Evolutionary conservation across 2,797 vertebrate species (phyloP).

Genomic region (Crocidura indochinensis): DNA sequence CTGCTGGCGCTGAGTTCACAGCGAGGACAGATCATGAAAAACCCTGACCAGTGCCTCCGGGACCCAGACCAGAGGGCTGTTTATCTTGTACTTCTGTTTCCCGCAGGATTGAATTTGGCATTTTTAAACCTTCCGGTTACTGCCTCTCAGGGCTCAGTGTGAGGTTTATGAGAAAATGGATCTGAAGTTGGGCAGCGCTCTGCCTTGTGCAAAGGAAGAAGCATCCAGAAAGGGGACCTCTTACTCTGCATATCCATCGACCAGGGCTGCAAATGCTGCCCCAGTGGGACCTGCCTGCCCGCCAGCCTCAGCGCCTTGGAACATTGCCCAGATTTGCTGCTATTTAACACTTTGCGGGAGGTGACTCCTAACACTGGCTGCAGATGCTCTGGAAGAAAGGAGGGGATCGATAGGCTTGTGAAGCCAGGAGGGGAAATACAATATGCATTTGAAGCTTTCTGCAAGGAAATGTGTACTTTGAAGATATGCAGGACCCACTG

Average conservation of each 20-base stretch:
- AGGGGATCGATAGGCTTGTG: background rate
- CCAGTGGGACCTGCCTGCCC: background rate
- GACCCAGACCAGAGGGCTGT: background rate
- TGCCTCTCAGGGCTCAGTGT: background rate
- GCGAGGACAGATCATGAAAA: background rate
- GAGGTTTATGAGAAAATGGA: slow-evolving; percentile 21
- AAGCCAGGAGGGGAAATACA: background rate
- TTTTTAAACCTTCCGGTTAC: slow-evolving; percentile 24
- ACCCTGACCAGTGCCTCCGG: accelerated
- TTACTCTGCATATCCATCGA: background rate
- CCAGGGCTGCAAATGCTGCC: background rate
- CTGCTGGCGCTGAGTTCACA: background rate
- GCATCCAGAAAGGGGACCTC: slow-evolving; percentile 34
- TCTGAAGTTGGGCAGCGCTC: background rate
- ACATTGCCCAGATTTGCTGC: background rate
- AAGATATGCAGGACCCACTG: background rate
- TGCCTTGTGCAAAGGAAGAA: background rate
- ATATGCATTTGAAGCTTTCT: too few relatives aligned
- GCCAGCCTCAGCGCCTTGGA: background rate
- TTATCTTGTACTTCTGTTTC: background rate
- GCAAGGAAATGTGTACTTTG: background rate
- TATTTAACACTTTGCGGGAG: background rate
- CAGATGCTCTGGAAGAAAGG: background rate
- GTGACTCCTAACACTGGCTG: background rate
- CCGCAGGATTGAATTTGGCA: slow-evolving; percentile 16